Evolutionary conservation across 2,888 invertebrate genomes (phyloP).

Genomic region (Lepidonotus clava): DNA sequence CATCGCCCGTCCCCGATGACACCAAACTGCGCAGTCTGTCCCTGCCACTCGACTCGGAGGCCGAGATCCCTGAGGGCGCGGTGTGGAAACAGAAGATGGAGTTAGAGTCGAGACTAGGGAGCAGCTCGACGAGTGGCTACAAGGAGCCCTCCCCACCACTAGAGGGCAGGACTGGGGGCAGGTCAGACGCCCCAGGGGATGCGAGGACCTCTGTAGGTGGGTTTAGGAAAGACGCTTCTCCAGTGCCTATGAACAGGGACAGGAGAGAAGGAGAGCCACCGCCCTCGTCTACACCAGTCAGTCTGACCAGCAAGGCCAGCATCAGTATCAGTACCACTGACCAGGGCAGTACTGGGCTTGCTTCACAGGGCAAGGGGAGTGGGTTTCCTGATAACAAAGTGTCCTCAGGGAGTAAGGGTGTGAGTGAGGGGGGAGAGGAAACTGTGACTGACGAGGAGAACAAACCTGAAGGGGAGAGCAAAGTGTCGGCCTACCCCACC

Average conservation of each 20-base stretch:
- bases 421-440: not conserved
- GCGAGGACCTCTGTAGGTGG: not conserved
- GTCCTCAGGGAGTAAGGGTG: too few species aligned
- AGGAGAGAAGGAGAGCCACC: too few species aligned
- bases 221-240: too few species aligned
- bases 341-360: too few species aligned
- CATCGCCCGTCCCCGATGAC: not conserved
- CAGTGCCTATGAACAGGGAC: too few species aligned
- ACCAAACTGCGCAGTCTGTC: slow-evolving; percentile 20
- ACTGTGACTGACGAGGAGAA: not conserved
- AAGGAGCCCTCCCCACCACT: not conserved
- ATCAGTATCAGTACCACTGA: not conserved
- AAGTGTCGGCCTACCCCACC: slow-evolving; percentile 27
- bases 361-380: too few species aligned
- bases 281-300: too few species aligned
- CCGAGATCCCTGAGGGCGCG: not conserved
- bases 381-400: too few species aligned
- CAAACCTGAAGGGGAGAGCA: not conserved
- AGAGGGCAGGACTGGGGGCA: not conserved
- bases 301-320: too few species aligned
- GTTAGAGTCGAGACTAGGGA: not conserved
- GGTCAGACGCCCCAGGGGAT: not conserved
- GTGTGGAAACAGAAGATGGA: slow-evolving; percentile 17
- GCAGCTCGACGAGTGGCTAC: not conserved
- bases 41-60: not conserved